phyloP scores from a whole-genome alignment of 1,140 invertebrate genomes.

The Charaxes varanes region DNA sequence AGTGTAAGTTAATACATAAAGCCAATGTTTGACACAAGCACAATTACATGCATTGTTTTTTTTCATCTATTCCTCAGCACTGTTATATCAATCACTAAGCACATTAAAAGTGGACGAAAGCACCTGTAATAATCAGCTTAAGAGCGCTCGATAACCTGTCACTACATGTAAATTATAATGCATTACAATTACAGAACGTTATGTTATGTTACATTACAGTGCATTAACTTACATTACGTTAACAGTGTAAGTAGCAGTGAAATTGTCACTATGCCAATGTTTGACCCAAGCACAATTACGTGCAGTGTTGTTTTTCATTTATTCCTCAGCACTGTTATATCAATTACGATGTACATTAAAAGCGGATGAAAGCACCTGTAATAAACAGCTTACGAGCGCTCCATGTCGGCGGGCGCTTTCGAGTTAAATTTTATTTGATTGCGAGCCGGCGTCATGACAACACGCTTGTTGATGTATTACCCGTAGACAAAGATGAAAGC shows the following conservation, averaged over 20 bases:
- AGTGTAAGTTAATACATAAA: no score
- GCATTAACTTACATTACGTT: no score
- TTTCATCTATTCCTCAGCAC: neutral
- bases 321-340: neutral
- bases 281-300: neutral
- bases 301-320: neutral
- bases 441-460: conserved; percentile 46
- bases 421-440: conserved; percentile 69
- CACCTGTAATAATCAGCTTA: conserved; percentile 46
- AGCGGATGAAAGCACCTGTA: conserved; percentile 26
- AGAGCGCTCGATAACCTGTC: no score
- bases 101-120: conserved; percentile 23
- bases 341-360: conserved; percentile 16
- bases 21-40: neutral
- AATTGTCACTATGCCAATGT: no score
- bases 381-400: conserved; percentile 47
- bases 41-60: neutral
- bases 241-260: no score
- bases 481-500: conserved; percentile 33
- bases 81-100: conserved; percentile 4
- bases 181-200: no score
- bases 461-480: conserved; percentile 59
- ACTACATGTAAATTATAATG: no score
- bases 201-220: no score
- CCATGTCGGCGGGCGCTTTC: conserved; percentile 47